Base-by-base conservation (phyloP, 2,888 invertebrate species). In the Drosophila helvetica region DNA sequence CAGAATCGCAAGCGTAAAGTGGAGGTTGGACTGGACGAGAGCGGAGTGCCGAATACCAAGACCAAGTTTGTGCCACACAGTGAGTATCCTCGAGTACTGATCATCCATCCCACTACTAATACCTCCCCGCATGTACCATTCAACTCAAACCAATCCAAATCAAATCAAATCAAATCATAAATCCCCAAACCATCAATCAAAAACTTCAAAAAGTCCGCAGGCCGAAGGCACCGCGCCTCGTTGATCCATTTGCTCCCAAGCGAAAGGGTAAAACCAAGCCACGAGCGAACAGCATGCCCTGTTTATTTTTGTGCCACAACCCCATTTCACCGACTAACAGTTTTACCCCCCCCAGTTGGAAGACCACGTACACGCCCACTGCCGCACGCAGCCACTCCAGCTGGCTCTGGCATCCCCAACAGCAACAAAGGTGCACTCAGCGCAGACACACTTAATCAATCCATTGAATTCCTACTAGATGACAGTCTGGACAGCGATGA, bases 1-100 rank as follows among this genome's bases (percentile, higher is more conserved):
- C 10, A 73, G 7, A 60, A 72, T 9, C 89, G 92, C 93, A 80
- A 93, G 92, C 87, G 94, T 90, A 90, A 94, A 93, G 27, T 93
- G 91, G 61, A 92, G 2, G 79, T 75, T 91, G 56, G 93, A 91
- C 81, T 93, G 91, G 48, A 92, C 92, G 74, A 93, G 91, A 71
- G 93, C 92, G 75, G 93, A 6, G 67, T 66, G 17, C 66, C 86
- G 2, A 38, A n/a, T n/a, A 59, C 78, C 0, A 91, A 91, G 74
- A 65, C 81, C 0, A 90, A 90, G 79, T 85, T 83, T 57, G 65
- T 88, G 22, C 75, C 83, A 27, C 73, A 84, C 60, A 83, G 80
- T 89, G 68, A 77, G 90, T 87, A 17, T 33, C 9, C 19, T 38
- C 38, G 15, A 15, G 15, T 19, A 27, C 6, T 38, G 22, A 22